Evolutionary conservation across 1,140 invertebrate genomes (phyloP).

Genomic region (Aradophagus sp.): DNA sequence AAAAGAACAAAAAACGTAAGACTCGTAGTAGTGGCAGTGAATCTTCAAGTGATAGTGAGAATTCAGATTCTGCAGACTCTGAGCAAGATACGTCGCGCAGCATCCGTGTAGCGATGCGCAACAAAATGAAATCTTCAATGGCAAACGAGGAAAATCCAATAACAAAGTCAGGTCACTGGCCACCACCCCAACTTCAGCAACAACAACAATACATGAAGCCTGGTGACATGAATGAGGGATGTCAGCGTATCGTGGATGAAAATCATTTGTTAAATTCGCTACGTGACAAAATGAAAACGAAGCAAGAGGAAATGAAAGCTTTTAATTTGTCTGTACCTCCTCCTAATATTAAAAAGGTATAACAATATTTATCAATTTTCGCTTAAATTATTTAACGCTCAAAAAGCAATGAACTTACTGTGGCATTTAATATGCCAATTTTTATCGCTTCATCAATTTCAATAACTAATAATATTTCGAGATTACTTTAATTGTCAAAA

Average conservation of each 20-base stretch:
- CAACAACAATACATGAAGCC: constrained; percentile 56
- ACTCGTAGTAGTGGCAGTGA: constrained; percentile 73
- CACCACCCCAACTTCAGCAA: too few species aligned
- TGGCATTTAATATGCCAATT: too few species aligned
- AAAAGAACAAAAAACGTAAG: constrained; percentile 77
- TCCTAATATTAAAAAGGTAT: constrained; percentile 31
- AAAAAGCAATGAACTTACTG: too few species aligned
- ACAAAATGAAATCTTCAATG: constrained; percentile 74
- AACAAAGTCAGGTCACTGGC: constrained; percentile 61
- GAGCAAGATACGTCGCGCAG: constrained; percentile 77
- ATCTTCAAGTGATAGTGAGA: constrained; percentile 74
- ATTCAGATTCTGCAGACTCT: constrained; percentile 73
- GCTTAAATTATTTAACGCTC: too few species aligned
- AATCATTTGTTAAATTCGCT: constrained; percentile 68
- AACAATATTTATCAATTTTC: too few species aligned
- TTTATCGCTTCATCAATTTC: too few species aligned
- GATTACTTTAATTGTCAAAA: too few species aligned
- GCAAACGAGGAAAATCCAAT: constrained; percentile 72
- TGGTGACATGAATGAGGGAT: constrained; percentile 5
- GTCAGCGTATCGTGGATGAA: constrained; percentile 59
- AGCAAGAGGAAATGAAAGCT: constrained; percentile 72
- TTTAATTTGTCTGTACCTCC: constrained; percentile 13
- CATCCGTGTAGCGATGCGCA: constrained; percentile 81
- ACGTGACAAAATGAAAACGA: constrained; percentile 72
- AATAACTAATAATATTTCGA: too few species aligned